These are phyloP conservation scores for Chymomyza caudatula DNA, from an alignment of 2,888 invertebrate species.

Conservation along the genomic window DNA sequence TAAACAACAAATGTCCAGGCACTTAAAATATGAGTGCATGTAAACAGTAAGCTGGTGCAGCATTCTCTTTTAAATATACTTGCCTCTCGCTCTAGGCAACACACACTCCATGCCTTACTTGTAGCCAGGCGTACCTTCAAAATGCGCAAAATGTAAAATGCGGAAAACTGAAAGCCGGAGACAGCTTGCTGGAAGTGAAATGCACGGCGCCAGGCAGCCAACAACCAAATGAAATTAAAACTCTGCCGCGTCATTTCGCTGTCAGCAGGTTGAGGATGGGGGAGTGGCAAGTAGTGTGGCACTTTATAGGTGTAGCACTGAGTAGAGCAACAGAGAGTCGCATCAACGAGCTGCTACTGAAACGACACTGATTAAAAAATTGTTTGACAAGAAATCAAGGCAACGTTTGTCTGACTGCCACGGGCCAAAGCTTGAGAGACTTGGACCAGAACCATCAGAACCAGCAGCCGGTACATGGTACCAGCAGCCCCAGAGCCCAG, in stretches of 20 bases:
- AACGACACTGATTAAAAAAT: constrained; percentile 73
- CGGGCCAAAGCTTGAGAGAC: not conserved
- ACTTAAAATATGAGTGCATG: constrained; percentile 49
- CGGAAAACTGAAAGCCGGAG: not conserved
- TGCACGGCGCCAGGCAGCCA: not conserved
- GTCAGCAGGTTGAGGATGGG: constrained; percentile 13
- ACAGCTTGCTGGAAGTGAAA: not conserved
- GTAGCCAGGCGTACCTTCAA: constrained; percentile 8
- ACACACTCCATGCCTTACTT: no score
- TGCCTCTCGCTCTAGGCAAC: not conserved
- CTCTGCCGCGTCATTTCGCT: constrained; percentile 15
- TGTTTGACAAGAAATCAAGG: constrained; percentile 71
- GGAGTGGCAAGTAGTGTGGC: not conserved
- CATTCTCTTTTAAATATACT: not conserved
- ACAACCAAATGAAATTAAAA: constrained; percentile 57
- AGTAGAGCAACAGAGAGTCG: not conserved
- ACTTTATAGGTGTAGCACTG: not conserved
- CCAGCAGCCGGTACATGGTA: not conserved
- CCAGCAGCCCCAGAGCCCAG: not conserved
- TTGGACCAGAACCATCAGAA: not conserved
- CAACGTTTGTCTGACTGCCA: constrained; percentile 54
- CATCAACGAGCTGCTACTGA: constrained; percentile 36
- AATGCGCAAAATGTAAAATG: not conserved
- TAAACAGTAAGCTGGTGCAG: not conserved
- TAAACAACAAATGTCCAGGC: constrained; percentile 53